These are phyloP conservation scores for Ivindomyrus marchei DNA, from an alignment of 2,113 vertebrate species.

Conservation along the genomic window DNA sequence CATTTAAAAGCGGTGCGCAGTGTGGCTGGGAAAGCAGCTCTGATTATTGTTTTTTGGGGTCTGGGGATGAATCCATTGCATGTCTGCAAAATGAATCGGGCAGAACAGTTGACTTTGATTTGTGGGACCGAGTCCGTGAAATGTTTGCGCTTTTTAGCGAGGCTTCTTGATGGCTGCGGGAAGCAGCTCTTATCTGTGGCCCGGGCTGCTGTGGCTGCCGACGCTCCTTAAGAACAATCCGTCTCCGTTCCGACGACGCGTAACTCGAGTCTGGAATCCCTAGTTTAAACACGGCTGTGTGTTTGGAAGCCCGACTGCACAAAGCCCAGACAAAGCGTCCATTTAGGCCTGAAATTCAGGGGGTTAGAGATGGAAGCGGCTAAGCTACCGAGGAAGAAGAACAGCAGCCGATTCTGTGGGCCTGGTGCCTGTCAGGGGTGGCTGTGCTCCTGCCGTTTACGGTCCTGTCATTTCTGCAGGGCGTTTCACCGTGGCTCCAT, in stretches of 20 bases:
- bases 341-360: background rate
- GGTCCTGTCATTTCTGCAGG: background rate
- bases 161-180: background rate
- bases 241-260: background rate
- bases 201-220: background rate
- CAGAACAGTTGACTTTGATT: background rate
- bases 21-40: background rate
- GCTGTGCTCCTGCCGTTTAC: background rate
- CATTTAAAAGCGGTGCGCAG: background rate
- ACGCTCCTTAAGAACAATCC: background rate
- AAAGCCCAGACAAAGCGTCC: background rate
- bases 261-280: background rate
- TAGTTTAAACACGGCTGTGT: background rate
- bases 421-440: too few relatives aligned
- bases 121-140: background rate
- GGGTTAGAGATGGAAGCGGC: background rate
- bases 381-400: background rate
- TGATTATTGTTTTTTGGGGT: background rate
- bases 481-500: background rate
- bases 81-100: background rate
- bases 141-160: background rate
- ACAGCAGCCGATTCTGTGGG: background rate
- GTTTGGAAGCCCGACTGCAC: background rate
- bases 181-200: background rate
- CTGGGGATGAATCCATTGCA: background rate